Base-by-base conservation (phyloP, 2,888 invertebrate genomes). In the Orthosia incerta region DNA sequence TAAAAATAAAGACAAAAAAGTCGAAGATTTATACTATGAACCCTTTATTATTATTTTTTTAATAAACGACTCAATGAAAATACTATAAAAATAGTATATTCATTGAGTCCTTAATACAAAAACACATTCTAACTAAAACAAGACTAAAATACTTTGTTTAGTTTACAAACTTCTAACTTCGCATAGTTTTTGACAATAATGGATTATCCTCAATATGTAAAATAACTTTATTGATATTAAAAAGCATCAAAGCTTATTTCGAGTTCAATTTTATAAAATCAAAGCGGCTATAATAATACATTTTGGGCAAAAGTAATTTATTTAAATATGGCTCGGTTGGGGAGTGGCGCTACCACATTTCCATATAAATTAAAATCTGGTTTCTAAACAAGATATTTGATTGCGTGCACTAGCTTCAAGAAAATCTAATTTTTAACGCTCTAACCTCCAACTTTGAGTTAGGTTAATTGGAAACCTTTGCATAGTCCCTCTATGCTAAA, bases 341-440 rank as follows among this genome's bases (percentile, higher is more conserved):
- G 85, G 80, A 85, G 84, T 84, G 81, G 82, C 83, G 88, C 89
- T 88, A 76, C 86, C 80, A 79, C 87, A 95, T 95, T 94, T 92
- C 89, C 95, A 95, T 95, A 93, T 94, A 95, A 94, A 95, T 95
- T 94, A 94, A 93, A 94, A 90, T 83, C 87, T 89, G 88, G 85
- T 91, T 91, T 90, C 84, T 87, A 91, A 93, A 93, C 91, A 92
- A 90, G 91, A 90, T 90, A 91, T 93, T 94, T 90, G 88, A 93
- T 91, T 90, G 87, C 89, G 86, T 89, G 82, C 84, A 86, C 82
- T 83, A 75, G 81, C 81, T 78, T 71, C 57, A 79, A 76, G 82
- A 67, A 85, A 85, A 89, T 85, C 78, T 59, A 73, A 75, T 83
- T 85, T 87, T 82, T 79, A 77, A 69, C 76, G 65, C 50, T 59